phyloP scores from a whole-genome alignment of 2,797 vertebrate genomes.

The Telmatherina bonti region DNA sequence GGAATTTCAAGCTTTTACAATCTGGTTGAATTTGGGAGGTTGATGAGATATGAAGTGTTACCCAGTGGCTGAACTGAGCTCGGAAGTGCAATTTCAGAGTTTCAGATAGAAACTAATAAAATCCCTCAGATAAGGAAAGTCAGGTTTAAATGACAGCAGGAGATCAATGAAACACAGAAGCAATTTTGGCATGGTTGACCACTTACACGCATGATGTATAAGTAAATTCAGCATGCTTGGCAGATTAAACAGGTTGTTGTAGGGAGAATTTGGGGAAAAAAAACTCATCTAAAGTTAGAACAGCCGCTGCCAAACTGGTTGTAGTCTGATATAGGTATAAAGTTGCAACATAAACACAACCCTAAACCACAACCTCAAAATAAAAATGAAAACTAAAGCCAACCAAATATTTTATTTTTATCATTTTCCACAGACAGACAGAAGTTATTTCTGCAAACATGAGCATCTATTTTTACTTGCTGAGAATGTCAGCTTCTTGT shows the following conservation, averaged over 20 bases:
- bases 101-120: conserved; percentile 9
- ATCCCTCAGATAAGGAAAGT: background rate
- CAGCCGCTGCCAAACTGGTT: background rate
- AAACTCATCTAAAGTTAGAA: conserved; percentile 24
- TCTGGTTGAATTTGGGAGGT: conserved; percentile 30
- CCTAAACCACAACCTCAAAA: conserved; percentile 28
- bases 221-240: conserved; percentile 3
- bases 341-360: conserved; percentile 19
- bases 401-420: conserved; percentile 40
- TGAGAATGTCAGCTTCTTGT: conserved; percentile 53
- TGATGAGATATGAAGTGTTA: conserved; percentile 47
- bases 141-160: background rate
- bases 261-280: conserved; percentile 4
- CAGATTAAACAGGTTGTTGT: conserved; percentile 9
- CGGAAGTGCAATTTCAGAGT: background rate
- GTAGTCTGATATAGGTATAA: conserved; percentile 19
- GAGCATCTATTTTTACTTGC: conserved; percentile 60
- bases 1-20: conserved; percentile 66
- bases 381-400: conserved; percentile 36
- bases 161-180: background rate
- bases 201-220: background rate
- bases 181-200: background rate
- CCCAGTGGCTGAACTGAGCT: conserved; percentile 32
- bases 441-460: conserved; percentile 67
- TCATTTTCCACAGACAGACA: conserved; percentile 46